These are phyloP conservation scores for Sarcophilus harrisii DNA, from an alignment of 2,797 vertebrate genomes.

Conservation along the genomic window DNA sequence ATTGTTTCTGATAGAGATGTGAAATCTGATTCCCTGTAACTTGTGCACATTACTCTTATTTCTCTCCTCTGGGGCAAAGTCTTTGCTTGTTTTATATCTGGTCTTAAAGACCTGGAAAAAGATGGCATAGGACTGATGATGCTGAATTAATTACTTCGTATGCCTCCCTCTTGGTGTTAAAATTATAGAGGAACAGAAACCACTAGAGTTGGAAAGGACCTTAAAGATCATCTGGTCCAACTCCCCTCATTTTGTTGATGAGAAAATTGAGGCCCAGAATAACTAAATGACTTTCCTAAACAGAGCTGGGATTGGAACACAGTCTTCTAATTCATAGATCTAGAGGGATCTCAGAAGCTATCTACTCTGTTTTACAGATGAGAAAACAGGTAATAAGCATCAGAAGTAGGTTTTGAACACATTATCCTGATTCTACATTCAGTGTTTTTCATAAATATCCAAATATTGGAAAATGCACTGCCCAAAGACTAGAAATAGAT, in stretches of 20 bases:
- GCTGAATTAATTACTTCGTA: neutral
- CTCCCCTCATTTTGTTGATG: neutral
- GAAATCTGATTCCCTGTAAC: neutral
- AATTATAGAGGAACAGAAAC: neutral
- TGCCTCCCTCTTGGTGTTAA: neutral
- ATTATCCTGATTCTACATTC: neutral
- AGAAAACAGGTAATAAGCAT: neutral
- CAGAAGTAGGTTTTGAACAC: neutral
- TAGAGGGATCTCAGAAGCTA: neutral
- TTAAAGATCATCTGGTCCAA: neutral
- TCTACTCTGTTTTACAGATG: neutral
- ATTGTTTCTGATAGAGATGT: neutral
- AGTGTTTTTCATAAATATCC: neutral
- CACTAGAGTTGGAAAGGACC: neutral
- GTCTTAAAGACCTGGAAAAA: neutral
- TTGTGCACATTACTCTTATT: neutral
- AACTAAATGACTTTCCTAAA: neutral
- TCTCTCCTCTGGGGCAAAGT: neutral
- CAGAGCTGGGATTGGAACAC: neutral
- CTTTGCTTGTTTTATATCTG: neutral
- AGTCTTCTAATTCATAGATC: neutral
- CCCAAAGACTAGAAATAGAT: neutral
- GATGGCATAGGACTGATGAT: neutral
- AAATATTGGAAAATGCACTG: neutral
- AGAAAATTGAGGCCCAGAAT: neutral